phyloP scores from a whole-genome alignment of 2,113 vertebrate genomes.

The Zapornia atra region DNA sequence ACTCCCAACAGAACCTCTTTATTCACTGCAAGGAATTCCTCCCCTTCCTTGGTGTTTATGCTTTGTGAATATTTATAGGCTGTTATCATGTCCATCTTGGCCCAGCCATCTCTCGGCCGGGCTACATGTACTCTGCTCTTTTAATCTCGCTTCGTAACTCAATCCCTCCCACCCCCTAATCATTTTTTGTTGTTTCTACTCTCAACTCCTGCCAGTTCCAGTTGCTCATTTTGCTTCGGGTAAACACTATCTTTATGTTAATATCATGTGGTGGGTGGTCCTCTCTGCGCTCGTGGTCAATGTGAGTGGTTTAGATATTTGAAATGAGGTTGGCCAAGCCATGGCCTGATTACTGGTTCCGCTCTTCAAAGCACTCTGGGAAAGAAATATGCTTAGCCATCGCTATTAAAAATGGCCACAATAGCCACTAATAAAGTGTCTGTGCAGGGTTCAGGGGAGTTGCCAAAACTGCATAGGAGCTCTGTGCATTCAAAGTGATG shows the following conservation, averaged over 20 bases:
- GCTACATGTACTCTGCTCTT: neutral
- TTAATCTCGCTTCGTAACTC: conserved; percentile 32
- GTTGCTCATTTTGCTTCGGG: conserved; percentile 1
- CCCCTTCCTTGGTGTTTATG: conserved; percentile 46
- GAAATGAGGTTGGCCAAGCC: conserved; percentile 55
- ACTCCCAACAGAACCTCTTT: conserved; percentile 42
- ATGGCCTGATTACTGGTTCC: conserved; percentile 38
- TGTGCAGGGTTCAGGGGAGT: neutral
- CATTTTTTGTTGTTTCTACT: conserved; percentile 20
- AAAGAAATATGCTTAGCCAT: conserved; percentile 40
- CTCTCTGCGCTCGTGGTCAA: neutral
- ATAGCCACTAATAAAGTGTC: conserved; percentile 33
- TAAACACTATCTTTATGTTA: conserved; percentile 32
- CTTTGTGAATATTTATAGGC: conserved; percentile 65
- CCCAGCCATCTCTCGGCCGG: neutral
- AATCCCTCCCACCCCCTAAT: conserved; percentile 31
- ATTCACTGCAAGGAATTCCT: conserved; percentile 26
- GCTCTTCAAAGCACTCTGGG: conserved; percentile 38
- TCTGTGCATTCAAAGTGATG: neutral
- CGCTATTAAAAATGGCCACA: conserved; percentile 10
- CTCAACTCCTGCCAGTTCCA: neutral
- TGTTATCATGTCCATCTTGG: conserved; percentile 46
- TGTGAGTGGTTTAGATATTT: conserved; percentile 47
- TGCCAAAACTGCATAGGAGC: neutral
- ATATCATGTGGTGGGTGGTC: conserved; percentile 62